Evolutionary conservation across 2,888 invertebrate genomes (phyloP), one percentile per base, ranked within the genome.

Genomic region (Arenicola marina): DNA sequence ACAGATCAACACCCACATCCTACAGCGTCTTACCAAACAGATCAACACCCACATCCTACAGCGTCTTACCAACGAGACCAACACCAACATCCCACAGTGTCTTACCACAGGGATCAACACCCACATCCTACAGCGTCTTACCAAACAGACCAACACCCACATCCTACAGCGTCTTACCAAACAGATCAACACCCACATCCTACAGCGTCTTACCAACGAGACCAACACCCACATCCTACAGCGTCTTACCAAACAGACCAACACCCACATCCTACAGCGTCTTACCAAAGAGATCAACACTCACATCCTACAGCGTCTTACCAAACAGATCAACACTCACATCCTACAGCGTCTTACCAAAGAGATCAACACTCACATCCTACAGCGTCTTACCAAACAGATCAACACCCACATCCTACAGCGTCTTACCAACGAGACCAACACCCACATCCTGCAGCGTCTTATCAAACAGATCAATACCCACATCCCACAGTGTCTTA

Each of bases 261-360:
- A 38, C 38, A 11, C 11, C 38, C 38, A 38, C 38, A 11, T 15
- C 18, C 38, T 38, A 38, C 38, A 29, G 7, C 3, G 43, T 70
- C 74, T 65, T 68, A 92, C 95, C 94, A 70, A 97, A 91, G 79
- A 92, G 89, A 70, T 89, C 88, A 0, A 95, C 94, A 11, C 11
- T 18, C 38, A 38, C 38, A 11, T 15, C 18, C 38, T 38, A 38
- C 38, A 29, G 7, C 3, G 43, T 70, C 74, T 65, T 68, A 92
- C 95, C 94, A 70, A 97, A n/a, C n/a, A n/a, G n/a, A n/a, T n/a
- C n/a, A 11, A 38, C 38, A 11, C 11, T 18, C 38, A 38, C 38
- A 11, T 15, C 18, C 38, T 38, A 38, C 38, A 29, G 7, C 3
- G 43, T 70, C 74, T 65, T 68, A 92, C 95, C 94, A 70, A 97